Evolutionary conservation across 1,140 invertebrate genomes (phyloP).

Genomic region (Eumeta japonica): DNA sequence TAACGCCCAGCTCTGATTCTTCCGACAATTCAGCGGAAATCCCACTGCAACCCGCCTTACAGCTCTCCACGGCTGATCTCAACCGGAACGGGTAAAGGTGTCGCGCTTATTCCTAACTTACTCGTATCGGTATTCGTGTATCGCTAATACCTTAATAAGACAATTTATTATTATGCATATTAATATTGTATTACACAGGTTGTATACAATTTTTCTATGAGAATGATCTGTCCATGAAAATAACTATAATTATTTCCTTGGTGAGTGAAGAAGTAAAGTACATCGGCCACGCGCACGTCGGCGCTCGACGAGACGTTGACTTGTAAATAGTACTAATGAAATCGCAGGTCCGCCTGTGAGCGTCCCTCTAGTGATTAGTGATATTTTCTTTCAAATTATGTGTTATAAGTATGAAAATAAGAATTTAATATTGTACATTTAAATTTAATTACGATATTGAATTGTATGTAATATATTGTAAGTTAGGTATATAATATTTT

Average conservation of each 20-base stretch:
- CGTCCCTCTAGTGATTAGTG: too few relatives aligned
- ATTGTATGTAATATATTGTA: slow-evolving; percentile 50
- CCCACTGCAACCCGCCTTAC: slow-evolving; percentile 36
- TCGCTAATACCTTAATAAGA: neutral
- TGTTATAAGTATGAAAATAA: too few relatives aligned
- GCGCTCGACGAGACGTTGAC: too few relatives aligned
- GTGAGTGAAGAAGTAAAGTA: too few relatives aligned
- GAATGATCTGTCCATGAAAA: too few relatives aligned
- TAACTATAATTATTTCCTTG: too few relatives aligned
- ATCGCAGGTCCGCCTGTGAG: too few relatives aligned
- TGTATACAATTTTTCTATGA: too few relatives aligned
- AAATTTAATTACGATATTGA: slow-evolving; percentile 41
- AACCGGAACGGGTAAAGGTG: slow-evolving; percentile 20
- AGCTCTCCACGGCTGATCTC: slow-evolving; percentile 32
- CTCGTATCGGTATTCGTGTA: neutral
- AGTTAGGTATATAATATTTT: slow-evolving; percentile 47
- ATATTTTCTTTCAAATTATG: too few relatives aligned
- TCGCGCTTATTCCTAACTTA: neutral
- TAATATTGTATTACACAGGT: neutral
- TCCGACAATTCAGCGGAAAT: slow-evolving; percentile 39
- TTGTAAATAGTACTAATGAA: too few relatives aligned
- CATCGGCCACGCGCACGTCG: too few relatives aligned
- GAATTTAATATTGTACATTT: slow-evolving; percentile 46
- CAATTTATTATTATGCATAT: neutral
- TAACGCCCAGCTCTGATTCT: slow-evolving; percentile 35